These are phyloP conservation scores for Austrolebias charrua DNA, from an alignment of 2,797 vertebrate genomes.

Conservation along the genomic window DNA sequence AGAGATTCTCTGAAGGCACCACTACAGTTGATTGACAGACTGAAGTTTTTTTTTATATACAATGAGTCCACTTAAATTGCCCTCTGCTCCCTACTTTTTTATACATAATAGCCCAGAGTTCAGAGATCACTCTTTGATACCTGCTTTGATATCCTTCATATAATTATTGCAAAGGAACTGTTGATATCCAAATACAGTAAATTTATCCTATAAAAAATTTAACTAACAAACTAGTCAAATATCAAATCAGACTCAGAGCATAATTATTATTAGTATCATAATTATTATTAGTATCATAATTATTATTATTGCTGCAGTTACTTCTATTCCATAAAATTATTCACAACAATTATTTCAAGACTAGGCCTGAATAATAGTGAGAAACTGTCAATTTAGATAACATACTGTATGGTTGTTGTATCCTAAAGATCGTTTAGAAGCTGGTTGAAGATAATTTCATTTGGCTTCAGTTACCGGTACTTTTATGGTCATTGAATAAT, in stretches of 20 bases:
- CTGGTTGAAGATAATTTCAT: too few species aligned
- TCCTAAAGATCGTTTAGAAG: too few species aligned
- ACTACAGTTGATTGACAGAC: conserved; percentile 69
- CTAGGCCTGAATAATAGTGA: too few species aligned
- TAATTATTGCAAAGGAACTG: conserved; percentile 19
- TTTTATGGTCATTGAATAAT: too few species aligned
- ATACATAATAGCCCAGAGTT: conserved; percentile 41
- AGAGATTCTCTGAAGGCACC: conserved; percentile 53
- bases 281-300: too few species aligned
- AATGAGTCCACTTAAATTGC: conserved; percentile 63
- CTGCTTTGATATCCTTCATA: conserved; percentile 38
- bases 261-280: background rate
- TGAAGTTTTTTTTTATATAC: conserved; percentile 47
- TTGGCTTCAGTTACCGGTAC: too few species aligned
- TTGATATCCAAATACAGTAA: background rate
- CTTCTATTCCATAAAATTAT: too few species aligned
- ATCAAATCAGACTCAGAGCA: conserved; percentile 2
- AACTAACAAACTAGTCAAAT: conserved; percentile 24
- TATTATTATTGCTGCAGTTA: conserved; percentile 41
- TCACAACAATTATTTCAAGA: too few species aligned
- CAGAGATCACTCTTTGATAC: conserved; percentile 30
- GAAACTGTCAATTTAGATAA: too few species aligned
- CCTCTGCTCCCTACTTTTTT: conserved; percentile 44
- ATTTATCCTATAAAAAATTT: conserved; percentile 13
- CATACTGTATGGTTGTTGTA: too few species aligned